phyloP scores from a whole-genome alignment of 2,888 invertebrate genomes.

The Eretmocerus hayati region DNA sequence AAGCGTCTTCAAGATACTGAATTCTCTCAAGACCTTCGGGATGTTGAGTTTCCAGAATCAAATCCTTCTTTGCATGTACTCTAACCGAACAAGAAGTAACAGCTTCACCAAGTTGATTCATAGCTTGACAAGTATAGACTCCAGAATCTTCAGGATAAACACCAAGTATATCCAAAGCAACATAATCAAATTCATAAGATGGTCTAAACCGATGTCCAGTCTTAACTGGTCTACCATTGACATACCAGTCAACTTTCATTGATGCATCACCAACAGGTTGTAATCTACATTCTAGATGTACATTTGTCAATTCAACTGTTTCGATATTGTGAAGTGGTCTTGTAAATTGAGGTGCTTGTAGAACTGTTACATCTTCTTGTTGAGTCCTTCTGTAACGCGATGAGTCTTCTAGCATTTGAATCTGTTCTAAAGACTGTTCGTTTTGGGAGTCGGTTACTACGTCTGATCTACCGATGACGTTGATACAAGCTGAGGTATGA shows the following conservation, averaged over 20 bases:
- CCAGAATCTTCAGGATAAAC: constrained; percentile 97
- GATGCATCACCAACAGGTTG: constrained; percentile 87
- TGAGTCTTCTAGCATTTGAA: constrained; percentile 80
- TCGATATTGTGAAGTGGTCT: constrained; percentile 83
- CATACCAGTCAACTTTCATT: constrained; percentile 94
- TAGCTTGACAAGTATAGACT: constrained; percentile 90
- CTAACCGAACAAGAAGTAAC: constrained; percentile 86
- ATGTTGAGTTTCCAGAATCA: constrained; percentile 82
- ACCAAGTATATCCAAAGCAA: constrained; percentile 89
- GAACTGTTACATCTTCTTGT: constrained; percentile 73
- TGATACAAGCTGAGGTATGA: constrained; percentile 75
- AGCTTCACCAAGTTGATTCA: constrained; percentile 90
- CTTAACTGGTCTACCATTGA: constrained; percentile 86
- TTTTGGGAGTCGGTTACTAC: constrained; percentile 85
- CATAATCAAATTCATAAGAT: constrained; percentile 94
- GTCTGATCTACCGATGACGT: constrained; percentile 74
- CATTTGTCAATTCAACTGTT: constrained; percentile 83
- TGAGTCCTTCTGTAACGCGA: constrained; percentile 60
- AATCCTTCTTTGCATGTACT: constrained; percentile 82
- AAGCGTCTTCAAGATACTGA: constrained; percentile 81
- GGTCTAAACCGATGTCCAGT: constrained; percentile 92
- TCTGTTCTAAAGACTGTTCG: constrained; percentile 86
- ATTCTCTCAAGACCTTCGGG: constrained; percentile 88
- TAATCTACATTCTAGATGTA: constrained; percentile 84
- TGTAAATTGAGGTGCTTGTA: constrained; percentile 83